phyloP scores from a whole-genome alignment of 1,140 invertebrate genomes.

The Colletes latitarsis region DNA sequence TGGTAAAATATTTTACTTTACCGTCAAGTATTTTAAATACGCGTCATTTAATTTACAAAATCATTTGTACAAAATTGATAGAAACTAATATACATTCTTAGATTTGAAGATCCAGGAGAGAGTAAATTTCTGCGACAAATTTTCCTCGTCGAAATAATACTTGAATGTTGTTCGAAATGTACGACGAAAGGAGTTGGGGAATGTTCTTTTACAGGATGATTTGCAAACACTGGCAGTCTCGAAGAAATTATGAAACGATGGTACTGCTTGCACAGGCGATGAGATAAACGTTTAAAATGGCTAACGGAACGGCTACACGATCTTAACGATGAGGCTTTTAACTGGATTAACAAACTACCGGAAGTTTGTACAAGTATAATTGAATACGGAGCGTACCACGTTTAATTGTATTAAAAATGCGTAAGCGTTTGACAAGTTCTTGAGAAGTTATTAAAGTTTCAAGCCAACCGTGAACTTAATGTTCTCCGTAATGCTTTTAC shows the following conservation, averaged over 20 bases:
- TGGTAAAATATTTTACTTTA: too few relatives aligned
- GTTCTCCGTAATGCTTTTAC: neutral
- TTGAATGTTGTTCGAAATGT: too few relatives aligned
- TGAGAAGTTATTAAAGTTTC: neutral
- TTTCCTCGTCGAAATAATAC: too few relatives aligned
- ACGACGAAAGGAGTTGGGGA: too few relatives aligned
- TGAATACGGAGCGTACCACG: neutral
- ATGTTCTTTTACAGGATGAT: too few relatives aligned
- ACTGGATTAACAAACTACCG: neutral
- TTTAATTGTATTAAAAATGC: constrained; percentile 10
- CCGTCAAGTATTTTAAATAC: too few relatives aligned
- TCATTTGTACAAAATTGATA: too few relatives aligned
- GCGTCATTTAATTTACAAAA: too few relatives aligned
- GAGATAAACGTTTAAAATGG: neutral
- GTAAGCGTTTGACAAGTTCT: constrained; percentile 18
- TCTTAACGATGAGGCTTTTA: constrained; percentile 8
- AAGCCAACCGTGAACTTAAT: neutral
- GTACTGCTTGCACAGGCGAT: neutral
- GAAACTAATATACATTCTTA: too few relatives aligned
- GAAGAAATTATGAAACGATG: neutral
- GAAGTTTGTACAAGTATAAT: neutral
- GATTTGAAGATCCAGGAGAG: too few relatives aligned
- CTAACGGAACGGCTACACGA: neutral
- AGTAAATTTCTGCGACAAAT: too few relatives aligned
- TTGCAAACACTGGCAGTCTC: neutral